These are phyloP conservation scores for Zaprionus nigranus DNA, from an alignment of 1,140 invertebrate genomes.

Conservation along the genomic window DNA sequence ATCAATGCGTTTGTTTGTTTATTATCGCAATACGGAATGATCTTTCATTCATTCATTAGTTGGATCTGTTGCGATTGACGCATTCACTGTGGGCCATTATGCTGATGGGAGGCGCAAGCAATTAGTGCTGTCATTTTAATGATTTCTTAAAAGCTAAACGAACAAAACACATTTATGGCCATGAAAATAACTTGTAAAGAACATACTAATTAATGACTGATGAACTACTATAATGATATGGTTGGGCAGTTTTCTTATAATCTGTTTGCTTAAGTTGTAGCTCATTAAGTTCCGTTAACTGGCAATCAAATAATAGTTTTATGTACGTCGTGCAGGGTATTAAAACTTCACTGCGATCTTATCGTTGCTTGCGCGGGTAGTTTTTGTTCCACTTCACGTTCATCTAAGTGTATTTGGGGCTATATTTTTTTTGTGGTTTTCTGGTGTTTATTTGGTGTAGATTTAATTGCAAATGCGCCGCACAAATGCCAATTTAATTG, in stretches of 20 bases:
- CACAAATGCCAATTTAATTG: constrained; percentile 39
- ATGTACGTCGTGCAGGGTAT: neutral
- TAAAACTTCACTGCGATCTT: neutral
- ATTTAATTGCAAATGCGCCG: constrained; percentile 24
- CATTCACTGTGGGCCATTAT: constrained; percentile 37
- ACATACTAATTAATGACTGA: neutral
- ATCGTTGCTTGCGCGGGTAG: neutral
- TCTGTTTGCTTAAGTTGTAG: neutral
- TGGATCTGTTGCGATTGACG: constrained; percentile 26
- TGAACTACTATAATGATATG: neutral
- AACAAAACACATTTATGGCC: constrained; percentile 6
- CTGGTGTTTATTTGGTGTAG: constrained; percentile 26
- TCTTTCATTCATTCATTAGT: constrained; percentile 18
- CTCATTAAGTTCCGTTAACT: neutral
- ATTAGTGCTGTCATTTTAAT: constrained; percentile 67
- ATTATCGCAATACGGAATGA: constrained; percentile 35
- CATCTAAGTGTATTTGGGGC: neutral
- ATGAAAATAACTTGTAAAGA: neutral
- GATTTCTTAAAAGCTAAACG: constrained; percentile 45
- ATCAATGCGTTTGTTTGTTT: constrained; percentile 40
- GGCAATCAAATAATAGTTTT: neutral
- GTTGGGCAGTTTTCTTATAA: neutral
- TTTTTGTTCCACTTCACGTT: neutral
- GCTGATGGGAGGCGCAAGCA: constrained; percentile 33
- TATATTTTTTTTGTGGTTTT: neutral